phyloP scores from a whole-genome alignment of 2,113 vertebrate species.

The Ciconia maguari region DNA sequence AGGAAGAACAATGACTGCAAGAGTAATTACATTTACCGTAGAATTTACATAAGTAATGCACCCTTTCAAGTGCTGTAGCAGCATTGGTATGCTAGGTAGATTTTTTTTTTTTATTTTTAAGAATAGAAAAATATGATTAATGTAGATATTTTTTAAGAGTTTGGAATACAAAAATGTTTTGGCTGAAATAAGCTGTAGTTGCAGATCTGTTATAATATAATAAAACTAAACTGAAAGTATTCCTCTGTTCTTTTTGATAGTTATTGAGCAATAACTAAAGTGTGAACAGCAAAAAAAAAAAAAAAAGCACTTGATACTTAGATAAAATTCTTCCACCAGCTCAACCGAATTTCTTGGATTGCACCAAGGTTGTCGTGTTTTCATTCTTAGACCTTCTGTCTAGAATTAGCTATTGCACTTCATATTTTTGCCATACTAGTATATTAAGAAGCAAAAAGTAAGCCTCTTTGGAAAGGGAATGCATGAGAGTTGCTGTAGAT shows the following conservation, averaged over 20 bases:
- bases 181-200: conserved; percentile 49
- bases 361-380: not conserved
- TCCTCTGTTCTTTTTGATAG: conserved; percentile 57
- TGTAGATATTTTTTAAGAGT: conserved; percentile 65
- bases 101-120: conserved; percentile 43
- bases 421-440: conserved; percentile 5
- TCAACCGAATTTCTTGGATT: conserved; percentile 21
- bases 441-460: not conserved
- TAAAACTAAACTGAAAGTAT: conserved; percentile 61
- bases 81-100: conserved; percentile 60
- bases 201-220: conserved; percentile 64
- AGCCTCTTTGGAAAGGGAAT: conserved; percentile 39
- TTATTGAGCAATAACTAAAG: conserved; percentile 59
- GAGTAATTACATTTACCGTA: conserved; percentile 16
- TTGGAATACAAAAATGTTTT: conserved; percentile 47
- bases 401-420: conserved; percentile 44
- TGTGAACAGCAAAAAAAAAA: conserved; percentile 24
- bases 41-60: conserved; percentile 8
- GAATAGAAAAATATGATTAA: conserved; percentile 46
- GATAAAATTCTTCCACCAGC: conserved; percentile 45
- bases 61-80: conserved; percentile 55
- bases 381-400: conserved; percentile 12
- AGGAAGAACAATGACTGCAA: not conserved
- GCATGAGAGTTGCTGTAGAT: conserved; percentile 46
- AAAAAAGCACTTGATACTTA: conserved; percentile 31